These are phyloP conservation scores for Saccostrea glomerata DNA, from an alignment of 1,140 invertebrate species.

Conservation along the genomic window DNA sequence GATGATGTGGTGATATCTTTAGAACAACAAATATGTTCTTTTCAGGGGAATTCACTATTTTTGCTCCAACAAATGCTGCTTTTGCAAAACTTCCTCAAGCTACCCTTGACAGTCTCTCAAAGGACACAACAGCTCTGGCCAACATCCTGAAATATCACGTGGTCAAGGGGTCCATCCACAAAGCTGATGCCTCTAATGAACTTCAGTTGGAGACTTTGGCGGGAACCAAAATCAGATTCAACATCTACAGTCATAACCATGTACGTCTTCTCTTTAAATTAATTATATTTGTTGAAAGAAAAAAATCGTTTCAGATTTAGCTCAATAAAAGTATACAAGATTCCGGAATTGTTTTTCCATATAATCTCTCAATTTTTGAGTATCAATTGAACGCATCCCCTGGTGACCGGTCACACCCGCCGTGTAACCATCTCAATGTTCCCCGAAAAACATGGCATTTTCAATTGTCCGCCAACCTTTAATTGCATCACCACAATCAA, in stretches of 20 bases:
- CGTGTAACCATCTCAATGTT: too few relatives aligned
- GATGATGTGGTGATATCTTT: background rate
- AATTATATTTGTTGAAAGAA: background rate
- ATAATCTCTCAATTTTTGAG: too few relatives aligned
- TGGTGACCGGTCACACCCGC: too few relatives aligned
- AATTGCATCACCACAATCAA: too few relatives aligned
- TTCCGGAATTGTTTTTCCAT: too few relatives aligned
- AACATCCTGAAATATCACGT: slow-evolving; percentile 88
- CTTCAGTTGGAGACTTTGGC: slow-evolving; percentile 49
- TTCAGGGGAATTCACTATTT: slow-evolving; percentile 83
- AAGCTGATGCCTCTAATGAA: slow-evolving; percentile 57
- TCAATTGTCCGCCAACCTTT: too few relatives aligned
- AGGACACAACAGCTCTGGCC: slow-evolving; percentile 83
- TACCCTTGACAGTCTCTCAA: slow-evolving; percentile 82
- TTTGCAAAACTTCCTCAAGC: slow-evolving; percentile 84
- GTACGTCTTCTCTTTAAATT: slow-evolving; percentile 25
- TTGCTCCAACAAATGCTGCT: slow-evolving; percentile 90
- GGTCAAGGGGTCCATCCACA: slow-evolving; percentile 72
- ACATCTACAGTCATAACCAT: slow-evolving; percentile 57
- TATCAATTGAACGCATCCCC: too few relatives aligned
- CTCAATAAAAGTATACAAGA: too few relatives aligned
- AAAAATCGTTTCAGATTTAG: too few relatives aligned
- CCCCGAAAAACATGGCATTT: too few relatives aligned
- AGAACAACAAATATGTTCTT: background rate
- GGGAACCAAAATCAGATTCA: slow-evolving; percentile 56